A percentile compares a stretch with the other conserved stretches of the same genome.
phyloP scores from a whole-genome alignment of 92 coral and sea anemone genomes.

The Phenganax marumi region DNA sequence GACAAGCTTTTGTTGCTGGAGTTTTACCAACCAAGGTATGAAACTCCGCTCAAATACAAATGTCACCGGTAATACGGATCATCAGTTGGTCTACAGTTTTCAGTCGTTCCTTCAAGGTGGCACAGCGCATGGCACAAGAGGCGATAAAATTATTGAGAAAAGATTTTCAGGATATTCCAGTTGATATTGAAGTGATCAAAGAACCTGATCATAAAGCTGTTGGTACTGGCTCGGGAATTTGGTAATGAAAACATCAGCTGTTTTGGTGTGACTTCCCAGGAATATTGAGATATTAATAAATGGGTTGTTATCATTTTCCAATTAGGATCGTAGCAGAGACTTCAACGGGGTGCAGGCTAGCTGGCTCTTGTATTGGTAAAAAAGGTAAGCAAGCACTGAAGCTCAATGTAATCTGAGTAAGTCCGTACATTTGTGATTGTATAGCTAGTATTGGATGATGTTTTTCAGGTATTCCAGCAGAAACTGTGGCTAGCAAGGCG shows the following conservation, averaged over 20 bases:
- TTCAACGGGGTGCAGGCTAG: constrained; percentile 79
- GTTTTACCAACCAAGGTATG: constrained; percentile 80
- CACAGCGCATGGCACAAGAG: constrained; percentile 87
- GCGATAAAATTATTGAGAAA: constrained; percentile 69
- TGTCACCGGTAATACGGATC: no score
- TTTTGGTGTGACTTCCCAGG: neutral
- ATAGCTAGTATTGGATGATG: neutral
- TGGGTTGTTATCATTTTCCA: neutral
- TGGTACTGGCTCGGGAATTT: constrained; percentile 84
- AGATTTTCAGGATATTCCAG: constrained; percentile 62
- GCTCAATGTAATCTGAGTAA: no score
- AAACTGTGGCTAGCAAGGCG: constrained; percentile 81
- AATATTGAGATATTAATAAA: no score
- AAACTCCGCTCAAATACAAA: neutral
- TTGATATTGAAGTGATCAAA: constrained; percentile 71
- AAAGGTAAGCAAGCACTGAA: constrained; percentile 52
- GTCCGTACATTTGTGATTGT: neutral
- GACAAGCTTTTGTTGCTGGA: constrained; percentile 91
- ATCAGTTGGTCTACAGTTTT: neutral
- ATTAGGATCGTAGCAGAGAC: constrained; percentile 82
- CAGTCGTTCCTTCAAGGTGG: constrained; percentile 56
- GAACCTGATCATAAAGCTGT: constrained; percentile 67
- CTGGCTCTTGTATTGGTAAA: constrained; percentile 85
- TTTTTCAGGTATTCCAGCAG: constrained; percentile 75
- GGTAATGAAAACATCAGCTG: constrained; percentile 21